Evolutionary conservation across 2,888 invertebrate species (phyloP).

Genomic region (Mythimna impura): DNA sequence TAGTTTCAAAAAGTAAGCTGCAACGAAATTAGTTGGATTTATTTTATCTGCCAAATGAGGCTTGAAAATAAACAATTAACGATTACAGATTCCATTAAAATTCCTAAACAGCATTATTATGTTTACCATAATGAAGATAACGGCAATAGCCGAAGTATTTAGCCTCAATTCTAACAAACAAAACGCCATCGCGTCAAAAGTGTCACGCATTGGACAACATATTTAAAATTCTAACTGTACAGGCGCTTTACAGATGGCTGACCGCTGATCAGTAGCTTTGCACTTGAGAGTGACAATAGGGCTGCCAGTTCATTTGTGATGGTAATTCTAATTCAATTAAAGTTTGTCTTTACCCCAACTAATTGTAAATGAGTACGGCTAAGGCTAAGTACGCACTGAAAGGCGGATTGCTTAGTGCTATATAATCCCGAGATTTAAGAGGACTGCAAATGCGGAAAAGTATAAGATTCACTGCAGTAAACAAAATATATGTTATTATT

Average conservation of each 20-base stretch:
- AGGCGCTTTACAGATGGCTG: slow-evolving; percentile 46
- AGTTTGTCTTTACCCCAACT: background rate
- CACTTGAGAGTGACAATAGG: slow-evolving; percentile 41
- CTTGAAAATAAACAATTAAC: slow-evolving; percentile 9
- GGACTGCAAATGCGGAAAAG: too few species aligned
- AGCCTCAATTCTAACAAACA: slow-evolving; percentile 48
- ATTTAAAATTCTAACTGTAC: slow-evolving; percentile 63
- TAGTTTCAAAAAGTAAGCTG: too few species aligned
- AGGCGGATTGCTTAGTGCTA: too few species aligned
- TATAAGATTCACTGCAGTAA: too few species aligned
- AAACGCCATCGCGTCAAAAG: slow-evolving; percentile 38
- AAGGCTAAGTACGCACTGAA: too few species aligned
- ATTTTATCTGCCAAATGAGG: background rate
- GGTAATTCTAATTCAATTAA: background rate
- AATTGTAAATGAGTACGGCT: too few species aligned
- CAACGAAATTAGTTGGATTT: background rate
- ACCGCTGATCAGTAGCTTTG: slow-evolving; percentile 50
- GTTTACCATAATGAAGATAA: slow-evolving; percentile 26
- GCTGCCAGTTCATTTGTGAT: slow-evolving; percentile 31
- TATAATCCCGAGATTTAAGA: too few species aligned
- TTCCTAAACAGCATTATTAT: slow-evolving; percentile 20
- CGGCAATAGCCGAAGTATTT: slow-evolving; percentile 39
- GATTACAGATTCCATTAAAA: background rate
- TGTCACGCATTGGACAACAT: slow-evolving; percentile 55
- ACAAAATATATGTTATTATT: too few species aligned